Base-by-base conservation (phyloP, 2,888 invertebrate genomes). In the Apotomis betuletana region DNA sequence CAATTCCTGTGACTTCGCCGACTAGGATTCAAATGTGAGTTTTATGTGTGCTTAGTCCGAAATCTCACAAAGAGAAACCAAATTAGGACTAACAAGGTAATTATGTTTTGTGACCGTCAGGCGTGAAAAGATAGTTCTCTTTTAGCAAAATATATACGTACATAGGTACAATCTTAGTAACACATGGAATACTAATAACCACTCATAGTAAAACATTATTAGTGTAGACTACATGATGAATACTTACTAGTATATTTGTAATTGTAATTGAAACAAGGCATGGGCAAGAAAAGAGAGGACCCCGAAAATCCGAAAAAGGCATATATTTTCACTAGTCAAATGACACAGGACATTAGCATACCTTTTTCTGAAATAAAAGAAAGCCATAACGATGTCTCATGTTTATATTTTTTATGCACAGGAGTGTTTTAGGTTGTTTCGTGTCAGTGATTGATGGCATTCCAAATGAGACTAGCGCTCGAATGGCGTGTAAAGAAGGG, bases 371-470 rank as follows among this genome's bases (percentile, higher is more conserved):
- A 80, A 82, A 82, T 81, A 81, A 83, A 87, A 78, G 78, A 80
- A 83, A 85, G 79, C 79, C 80, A 78, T 84, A 83, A 84, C 84
- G 83, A 83, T 83, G 81, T 80, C 78, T 72, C 68, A 54, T 63
- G 76, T 77, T 81, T 80, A 79, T 77, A 77, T 81, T 85, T 87
- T 85, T 86, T 86, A 85, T 81, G 79, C 77, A 76, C 80, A 82
- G 79, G 83, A 81, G 80, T 79, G 78, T 81, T 76, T 80, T 77
- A 72, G 78, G 75, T 77, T 81, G 75, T 77, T 81, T 81, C 74
- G 78, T 83, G 86, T 84, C 85, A 83, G 83, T 89, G 88, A 90
- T 89, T 89, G 84, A 90, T 89, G 85, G 80, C 76, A 78, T 83
- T 80, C 78, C 77, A 80, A 83, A 83, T 80, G 78, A 79, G 77